phyloP scores from a whole-genome alignment of 2,797 vertebrate genomes.

The Synanceia verrucosa region DNA sequence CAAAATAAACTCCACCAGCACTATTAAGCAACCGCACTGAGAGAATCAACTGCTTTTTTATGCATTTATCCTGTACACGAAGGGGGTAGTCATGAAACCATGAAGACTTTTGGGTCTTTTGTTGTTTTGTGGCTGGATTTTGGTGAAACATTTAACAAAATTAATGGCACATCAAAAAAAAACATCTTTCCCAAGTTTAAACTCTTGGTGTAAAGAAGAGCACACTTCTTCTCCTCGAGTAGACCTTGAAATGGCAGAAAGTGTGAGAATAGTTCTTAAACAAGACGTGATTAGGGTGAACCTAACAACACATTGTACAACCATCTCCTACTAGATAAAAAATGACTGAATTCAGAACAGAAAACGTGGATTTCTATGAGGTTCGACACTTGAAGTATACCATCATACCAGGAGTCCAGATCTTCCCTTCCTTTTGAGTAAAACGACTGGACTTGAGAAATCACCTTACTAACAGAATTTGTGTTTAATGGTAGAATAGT shows the following conservation, averaged over 20 bases:
- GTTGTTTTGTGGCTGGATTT: slow-evolving; percentile 43
- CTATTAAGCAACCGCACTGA: slow-evolving; percentile 71
- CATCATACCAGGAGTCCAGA: slow-evolving; percentile 42
- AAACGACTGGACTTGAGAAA: slow-evolving; percentile 55
- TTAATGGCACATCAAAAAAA: slow-evolving; percentile 67
- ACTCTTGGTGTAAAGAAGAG: slow-evolving; percentile 55
- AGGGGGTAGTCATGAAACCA: slow-evolving; percentile 51
- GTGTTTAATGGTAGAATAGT: slow-evolving; percentile 57
- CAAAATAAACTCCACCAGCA: slow-evolving; percentile 78
- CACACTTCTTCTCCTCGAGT: slow-evolving; percentile 48
- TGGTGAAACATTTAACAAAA: slow-evolving; percentile 65
- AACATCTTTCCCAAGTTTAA: slow-evolving; percentile 49
- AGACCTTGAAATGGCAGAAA: slow-evolving; percentile 57
- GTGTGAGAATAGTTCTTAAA: slow-evolving; percentile 38
- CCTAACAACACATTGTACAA: slow-evolving; percentile 35
- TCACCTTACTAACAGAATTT: slow-evolving; percentile 43
- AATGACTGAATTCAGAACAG: slow-evolving; percentile 44
- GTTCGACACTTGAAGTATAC: slow-evolving; percentile 47
- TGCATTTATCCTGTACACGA: slow-evolving; percentile 73
- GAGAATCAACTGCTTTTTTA: slow-evolving; percentile 67
- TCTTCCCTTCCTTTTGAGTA: slow-evolving; percentile 30
- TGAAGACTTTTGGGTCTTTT: slow-evolving; percentile 46
- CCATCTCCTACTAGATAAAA: slow-evolving; percentile 41
- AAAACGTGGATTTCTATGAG: slow-evolving; percentile 50
- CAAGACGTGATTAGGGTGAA: slow-evolving; percentile 22